Base-by-base conservation (phyloP, 1,140 invertebrate species). In the Orchesella cincta region DNA sequence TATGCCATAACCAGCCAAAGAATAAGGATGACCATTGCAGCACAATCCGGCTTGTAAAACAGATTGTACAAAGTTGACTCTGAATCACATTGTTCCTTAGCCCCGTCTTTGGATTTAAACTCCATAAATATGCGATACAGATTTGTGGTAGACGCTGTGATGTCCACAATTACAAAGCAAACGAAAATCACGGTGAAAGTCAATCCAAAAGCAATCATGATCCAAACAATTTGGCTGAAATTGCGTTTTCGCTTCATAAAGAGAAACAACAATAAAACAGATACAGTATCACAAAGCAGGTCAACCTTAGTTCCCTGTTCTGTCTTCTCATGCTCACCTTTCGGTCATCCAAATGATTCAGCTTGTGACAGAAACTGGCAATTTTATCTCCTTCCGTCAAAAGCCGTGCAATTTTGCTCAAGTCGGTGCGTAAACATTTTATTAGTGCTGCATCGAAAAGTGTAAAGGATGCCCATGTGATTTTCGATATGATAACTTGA, bases 381-480 rank as follows among this genome's bases (percentile, higher is more conserved):
- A 67, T 29, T 67, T 31, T 67, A 33, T 67, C 33, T 67, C 62
- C 62, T 23, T 67, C 62, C 2, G 62, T 67, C 12, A 67, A 23
- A 12, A 67, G 29, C 29, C n/a, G 29, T 29, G 28, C 62, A 16
- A 67, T 67, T 16, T 67, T 33, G n/a, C 33, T 29, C 1, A 26
- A 26, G n/a, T 67, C 33, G 8, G 14, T 67, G 8, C 62, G 26
- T 29, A 67, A 33, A n/a, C 31, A 31, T 3, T 29, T 31, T 12
- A 67, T 67, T 5, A 67, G 8, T 2, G 62, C 33, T 3, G 33
- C n/a, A 29, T 67, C 62, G n/a, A 67, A 67, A 12, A 67, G 12
- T 31, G 62, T 67, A 67, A 31, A 67, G 12, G 3, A 67, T 31
- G 23, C 23, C 62, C 62, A 67, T 8, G 62, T 67, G 8, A 67